These are phyloP conservation scores for Drosophila leontia DNA, from an alignment of 1,140 invertebrate genomes.

Conservation along the genomic window DNA sequence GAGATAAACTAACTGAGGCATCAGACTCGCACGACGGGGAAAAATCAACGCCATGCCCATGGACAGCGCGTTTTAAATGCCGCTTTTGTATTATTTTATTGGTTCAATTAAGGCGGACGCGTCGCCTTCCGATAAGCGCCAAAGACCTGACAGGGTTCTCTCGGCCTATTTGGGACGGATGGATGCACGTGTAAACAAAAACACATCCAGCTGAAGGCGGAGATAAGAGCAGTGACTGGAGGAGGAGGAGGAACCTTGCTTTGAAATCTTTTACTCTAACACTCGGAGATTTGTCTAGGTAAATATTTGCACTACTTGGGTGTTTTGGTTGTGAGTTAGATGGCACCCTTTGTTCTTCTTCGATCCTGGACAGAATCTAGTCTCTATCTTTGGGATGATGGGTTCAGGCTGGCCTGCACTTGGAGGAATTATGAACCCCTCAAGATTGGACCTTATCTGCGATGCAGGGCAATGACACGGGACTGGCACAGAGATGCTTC, in stretches of 20 bases:
- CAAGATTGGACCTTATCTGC: conserved; percentile 53
- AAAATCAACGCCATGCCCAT: conserved; percentile 60
- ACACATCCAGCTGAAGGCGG: conserved; percentile 14
- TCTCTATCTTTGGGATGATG: conserved; percentile 4
- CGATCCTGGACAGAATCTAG: not conserved
- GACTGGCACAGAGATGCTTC: conserved; percentile 25
- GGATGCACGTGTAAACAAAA: conserved; percentile 57
- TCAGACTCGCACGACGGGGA: conserved; percentile 17
- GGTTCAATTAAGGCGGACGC: conserved; percentile 71
- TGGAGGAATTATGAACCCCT: not conserved
- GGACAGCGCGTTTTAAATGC: conserved; percentile 65
- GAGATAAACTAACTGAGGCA: conserved; percentile 70
- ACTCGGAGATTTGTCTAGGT: conserved; percentile 1
- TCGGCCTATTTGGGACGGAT: conserved; percentile 20
- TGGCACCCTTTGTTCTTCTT: conserved; percentile 22
- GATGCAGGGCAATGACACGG: conserved; percentile 52
- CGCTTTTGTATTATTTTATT: conserved; percentile 80
- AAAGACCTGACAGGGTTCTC: conserved; percentile 32
- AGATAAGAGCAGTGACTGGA: conserved; percentile 8
- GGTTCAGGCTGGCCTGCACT: conserved; percentile 28
- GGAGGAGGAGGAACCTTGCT: not conserved
- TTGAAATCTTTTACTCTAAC: conserved; percentile 11
- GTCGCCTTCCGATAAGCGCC: conserved; percentile 57
- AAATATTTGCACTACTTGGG: conserved; percentile 40
- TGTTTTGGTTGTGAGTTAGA: conserved; percentile 5